A percentile compares a stretch with the other conserved stretches of the same genome.
Evolutionary conservation across 2,797 vertebrate species (phyloP).

Genomic region (Philypnodon macrostomus): DNA sequence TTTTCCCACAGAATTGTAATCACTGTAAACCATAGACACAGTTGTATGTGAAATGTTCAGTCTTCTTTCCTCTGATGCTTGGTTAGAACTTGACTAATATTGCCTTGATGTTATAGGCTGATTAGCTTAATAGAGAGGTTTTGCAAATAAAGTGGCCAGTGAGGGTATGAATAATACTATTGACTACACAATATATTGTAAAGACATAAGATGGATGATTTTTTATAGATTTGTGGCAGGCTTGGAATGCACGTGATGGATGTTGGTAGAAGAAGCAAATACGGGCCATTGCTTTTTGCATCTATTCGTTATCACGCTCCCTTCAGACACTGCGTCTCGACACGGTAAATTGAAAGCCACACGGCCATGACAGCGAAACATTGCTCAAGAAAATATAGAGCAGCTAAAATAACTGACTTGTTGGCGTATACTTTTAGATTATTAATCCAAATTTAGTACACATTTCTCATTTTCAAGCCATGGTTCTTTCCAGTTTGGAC

Average conservation of each 20-base stretch:
- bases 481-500: too few relatives aligned
- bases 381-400: constrained; percentile 41
- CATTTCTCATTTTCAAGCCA: constrained; percentile 39
- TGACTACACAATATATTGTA: too few relatives aligned
- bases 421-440: constrained; percentile 29
- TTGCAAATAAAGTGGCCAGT: too few relatives aligned
- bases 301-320: constrained; percentile 56
- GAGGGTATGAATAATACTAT: too few relatives aligned
- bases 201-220: constrained; percentile 21
- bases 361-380: constrained; percentile 43
- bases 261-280: constrained; percentile 42
- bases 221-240: constrained; percentile 29
- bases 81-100: too few relatives aligned
- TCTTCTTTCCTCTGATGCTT: too few relatives aligned
- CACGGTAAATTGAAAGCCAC: constrained; percentile 61
- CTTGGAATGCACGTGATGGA: constrained; percentile 53
- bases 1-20: too few relatives aligned
- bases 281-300: constrained; percentile 31
- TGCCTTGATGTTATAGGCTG: too few relatives aligned
- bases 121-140: too few relatives aligned
- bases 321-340: constrained; percentile 43
- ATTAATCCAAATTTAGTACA: constrained; percentile 32
- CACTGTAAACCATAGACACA: too few relatives aligned
- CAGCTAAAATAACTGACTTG: constrained; percentile 44
- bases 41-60: too few relatives aligned